A percentile compares a stretch with the other conserved stretches of the same genome.
These are phyloP conservation scores for Camptogramma bilineatum DNA, from an alignment of 2,888 invertebrate genomes.

Conservation along the genomic window DNA sequence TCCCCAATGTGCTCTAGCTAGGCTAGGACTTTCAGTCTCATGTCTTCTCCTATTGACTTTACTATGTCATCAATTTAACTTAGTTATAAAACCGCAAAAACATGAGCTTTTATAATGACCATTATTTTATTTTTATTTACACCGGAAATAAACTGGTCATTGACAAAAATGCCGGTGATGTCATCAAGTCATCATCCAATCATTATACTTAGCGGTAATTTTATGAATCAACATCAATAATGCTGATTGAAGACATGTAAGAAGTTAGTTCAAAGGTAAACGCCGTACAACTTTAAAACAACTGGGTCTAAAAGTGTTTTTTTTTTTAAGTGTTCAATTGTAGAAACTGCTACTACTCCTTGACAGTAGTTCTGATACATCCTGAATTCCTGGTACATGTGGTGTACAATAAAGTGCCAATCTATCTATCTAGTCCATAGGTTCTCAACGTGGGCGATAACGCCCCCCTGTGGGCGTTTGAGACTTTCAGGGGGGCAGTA, in stretches of 20 bases:
- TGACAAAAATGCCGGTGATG: constrained; percentile 26
- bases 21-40: not conserved
- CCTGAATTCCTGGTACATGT: no score
- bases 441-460: no score
- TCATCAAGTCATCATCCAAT: constrained; percentile 21
- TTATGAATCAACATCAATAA: constrained; percentile 19
- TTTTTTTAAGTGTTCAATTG: no score
- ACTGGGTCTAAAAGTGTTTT: no score
- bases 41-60: not conserved
- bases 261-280: not conserved
- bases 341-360: no score
- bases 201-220: constrained; percentile 11
- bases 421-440: no score
- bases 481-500: no score
- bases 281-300: no score
- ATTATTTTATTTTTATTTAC: constrained; percentile 12
- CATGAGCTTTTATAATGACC: constrained; percentile 5
- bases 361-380: no score
- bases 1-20: no score
- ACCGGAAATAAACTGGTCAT: constrained; percentile 29
- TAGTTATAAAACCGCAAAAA: not conserved
- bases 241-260: not conserved
- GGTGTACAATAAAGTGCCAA: no score
- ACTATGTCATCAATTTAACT: not conserved
- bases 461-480: no score